Base-by-base conservation (phyloP, 2,113 vertebrate genomes). In the Syrmaticus mikado region DNA sequence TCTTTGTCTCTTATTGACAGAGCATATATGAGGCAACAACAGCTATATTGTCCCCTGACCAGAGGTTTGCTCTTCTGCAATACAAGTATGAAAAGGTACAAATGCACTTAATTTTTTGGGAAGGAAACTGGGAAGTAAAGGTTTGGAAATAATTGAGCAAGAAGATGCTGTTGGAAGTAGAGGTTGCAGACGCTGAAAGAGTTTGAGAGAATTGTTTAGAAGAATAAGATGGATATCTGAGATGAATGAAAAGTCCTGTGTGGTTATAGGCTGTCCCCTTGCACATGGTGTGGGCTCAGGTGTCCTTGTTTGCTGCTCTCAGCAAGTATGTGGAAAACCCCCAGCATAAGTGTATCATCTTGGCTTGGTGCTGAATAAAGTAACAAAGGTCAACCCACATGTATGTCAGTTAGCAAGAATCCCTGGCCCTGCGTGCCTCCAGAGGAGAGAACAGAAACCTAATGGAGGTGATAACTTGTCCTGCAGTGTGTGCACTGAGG, bases 11-110 rank as follows among this genome's bases (percentile, higher is more conserved):
- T 90, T 89, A 25, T 94, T 95, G 46, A 46, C 96, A 98, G 98
- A 96, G 96, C 61, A 8, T 40, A 48, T 93, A 96, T 90, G 96
- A 94, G 72, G 93, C 81, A 94, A 96, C 96, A 74, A 72, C 94
- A 70, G 97, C 64, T 96, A 95, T 82, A 74, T 8, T 98, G 52
- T 98, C 98, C 78, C 64, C 97, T 45, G 98, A 98, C 72, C 62
- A 80, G 74, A 91, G 86, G 43, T 98, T 96, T 89, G 85, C 98
- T 90, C 97, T 98, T 82, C 94, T 98, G 32, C 97, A 94, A 32
- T 96, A 98, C 95, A 97, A 74, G 87, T 97, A 97, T 68, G 90
- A 71, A 74, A 98, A 98, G 98, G 98, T 98, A 98, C 82, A 67
- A 28, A 25, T 65, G 32, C 68, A 8, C 3, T 85, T 85, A 88